Percentiles rank a stretch among this genome's conserved stretches.
phyloP scores from a whole-genome alignment of 1,140 invertebrate species.

The Heliconius congener region DNA sequence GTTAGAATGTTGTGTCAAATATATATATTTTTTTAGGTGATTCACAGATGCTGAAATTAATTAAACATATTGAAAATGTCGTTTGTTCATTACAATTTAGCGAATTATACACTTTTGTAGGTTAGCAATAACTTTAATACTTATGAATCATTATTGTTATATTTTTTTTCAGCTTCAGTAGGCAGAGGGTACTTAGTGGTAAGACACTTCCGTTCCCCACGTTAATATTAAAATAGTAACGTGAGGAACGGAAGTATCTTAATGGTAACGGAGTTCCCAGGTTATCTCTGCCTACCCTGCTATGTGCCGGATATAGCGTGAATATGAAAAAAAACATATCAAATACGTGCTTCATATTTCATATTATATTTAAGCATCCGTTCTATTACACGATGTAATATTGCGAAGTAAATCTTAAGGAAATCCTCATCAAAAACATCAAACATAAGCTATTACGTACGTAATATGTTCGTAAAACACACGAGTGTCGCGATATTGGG shows the following conservation, averaged over 20 bases:
- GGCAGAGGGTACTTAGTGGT: too few species aligned
- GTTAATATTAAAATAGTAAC: too few species aligned
- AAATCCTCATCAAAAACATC: slow-evolving; percentile 2
- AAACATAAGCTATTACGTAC: slow-evolving; percentile 6
- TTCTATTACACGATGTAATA: background rate
- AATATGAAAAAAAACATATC: background rate
- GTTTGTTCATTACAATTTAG: background rate
- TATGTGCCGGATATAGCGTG: too few species aligned
- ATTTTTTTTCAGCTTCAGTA: background rate
- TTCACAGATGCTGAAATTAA: background rate
- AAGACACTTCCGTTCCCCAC: too few species aligned
- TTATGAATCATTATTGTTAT: background rate
- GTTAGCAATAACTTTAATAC: background rate
- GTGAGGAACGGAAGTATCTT: too few species aligned
- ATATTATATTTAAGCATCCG: background rate
- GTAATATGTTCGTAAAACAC: slow-evolving; percentile 6
- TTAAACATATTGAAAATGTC: background rate
- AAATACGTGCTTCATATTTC: background rate
- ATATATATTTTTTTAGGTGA: background rate
- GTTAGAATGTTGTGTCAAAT: background rate
- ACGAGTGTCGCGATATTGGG: background rate
- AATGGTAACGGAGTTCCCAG: too few species aligned
- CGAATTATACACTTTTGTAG: background rate
- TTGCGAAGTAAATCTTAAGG: background rate
- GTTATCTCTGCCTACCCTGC: too few species aligned